phyloP scores from a whole-genome alignment of 1,140 invertebrate genomes.

The Aphidius ervi region DNA sequence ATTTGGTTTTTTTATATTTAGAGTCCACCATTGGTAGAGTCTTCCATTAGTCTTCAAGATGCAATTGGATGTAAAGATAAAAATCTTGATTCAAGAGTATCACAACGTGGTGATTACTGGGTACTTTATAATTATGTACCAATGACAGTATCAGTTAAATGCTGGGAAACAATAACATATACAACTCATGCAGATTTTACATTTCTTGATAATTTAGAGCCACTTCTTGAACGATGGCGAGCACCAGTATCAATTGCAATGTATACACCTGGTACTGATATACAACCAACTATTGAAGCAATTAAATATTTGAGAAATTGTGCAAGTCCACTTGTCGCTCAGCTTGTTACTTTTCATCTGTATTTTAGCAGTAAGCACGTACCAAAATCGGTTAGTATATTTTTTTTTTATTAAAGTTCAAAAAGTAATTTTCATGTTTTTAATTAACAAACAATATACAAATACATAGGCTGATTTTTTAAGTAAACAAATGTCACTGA shows the following conservation, averaged over 20 bases:
- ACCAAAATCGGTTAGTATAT: slow-evolving; percentile 62
- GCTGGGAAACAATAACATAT: slow-evolving; percentile 84
- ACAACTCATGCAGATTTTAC: slow-evolving; percentile 90
- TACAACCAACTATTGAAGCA: slow-evolving; percentile 54
- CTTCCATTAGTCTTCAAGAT: slow-evolving; percentile 41
- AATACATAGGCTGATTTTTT: not conserved
- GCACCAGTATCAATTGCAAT: slow-evolving; percentile 69
- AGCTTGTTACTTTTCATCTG: slow-evolving; percentile 79
- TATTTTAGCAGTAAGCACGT: slow-evolving; percentile 83
- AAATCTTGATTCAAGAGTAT: slow-evolving; percentile 58
- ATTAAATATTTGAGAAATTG: slow-evolving; percentile 61
- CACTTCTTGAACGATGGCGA: slow-evolving; percentile 68
- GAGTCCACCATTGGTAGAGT: slow-evolving; percentile 9
- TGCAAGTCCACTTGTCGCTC: slow-evolving; percentile 60
- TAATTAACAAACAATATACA: not conserved
- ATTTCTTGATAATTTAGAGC: slow-evolving; percentile 84
- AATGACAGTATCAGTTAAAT: slow-evolving; percentile 52
- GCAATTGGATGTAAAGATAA: slow-evolving; percentile 64
- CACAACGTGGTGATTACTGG: slow-evolving; percentile 84
- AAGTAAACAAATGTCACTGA: not conserved
- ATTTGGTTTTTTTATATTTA: slow-evolving; percentile 4
- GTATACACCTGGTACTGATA: slow-evolving; percentile 66
- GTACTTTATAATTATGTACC: slow-evolving; percentile 83
- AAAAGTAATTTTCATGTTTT: not conserved
- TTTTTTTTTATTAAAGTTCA: slow-evolving; percentile 6